Evolutionary conservation across 1,140 invertebrate species (phyloP).

Genomic region (Diorhabda sublineata): DNA sequence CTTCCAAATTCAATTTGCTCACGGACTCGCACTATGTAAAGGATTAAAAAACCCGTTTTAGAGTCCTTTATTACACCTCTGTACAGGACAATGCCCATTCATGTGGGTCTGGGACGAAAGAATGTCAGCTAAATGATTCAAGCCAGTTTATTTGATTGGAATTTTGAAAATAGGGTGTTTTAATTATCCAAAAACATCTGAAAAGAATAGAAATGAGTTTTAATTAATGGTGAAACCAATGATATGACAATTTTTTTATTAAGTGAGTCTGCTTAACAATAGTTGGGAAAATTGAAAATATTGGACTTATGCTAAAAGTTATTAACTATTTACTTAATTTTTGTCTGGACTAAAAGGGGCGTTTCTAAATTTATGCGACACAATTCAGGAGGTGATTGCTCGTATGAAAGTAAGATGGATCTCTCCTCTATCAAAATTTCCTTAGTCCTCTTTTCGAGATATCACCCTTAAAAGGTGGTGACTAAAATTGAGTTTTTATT

Average conservation of each 20-base stretch:
- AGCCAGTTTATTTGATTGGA: constrained; percentile 30
- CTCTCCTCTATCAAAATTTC: too few species aligned
- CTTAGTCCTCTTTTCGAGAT: too few species aligned
- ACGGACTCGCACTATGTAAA: constrained; percentile 34
- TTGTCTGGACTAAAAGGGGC: too few species aligned
- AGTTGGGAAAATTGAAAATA: too few species aligned
- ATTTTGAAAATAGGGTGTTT: constrained; percentile 7
- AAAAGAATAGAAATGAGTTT: neutral
- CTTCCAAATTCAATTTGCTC: constrained; percentile 41
- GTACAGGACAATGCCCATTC: constrained; percentile 31
- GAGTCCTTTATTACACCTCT: constrained; percentile 40
- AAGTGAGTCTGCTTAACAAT: too few species aligned
- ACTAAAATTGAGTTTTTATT: too few species aligned
- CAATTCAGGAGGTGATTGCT: too few species aligned
- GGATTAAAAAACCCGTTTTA: constrained; percentile 38
- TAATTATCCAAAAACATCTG: neutral
- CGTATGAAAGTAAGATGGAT: too few species aligned
- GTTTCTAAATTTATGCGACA: too few species aligned
- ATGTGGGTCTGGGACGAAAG: constrained; percentile 28
- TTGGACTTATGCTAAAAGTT: too few species aligned
- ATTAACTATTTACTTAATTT: too few species aligned
- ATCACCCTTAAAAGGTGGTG: too few species aligned
- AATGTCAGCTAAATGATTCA: constrained; percentile 31
- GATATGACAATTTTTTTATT: neutral
- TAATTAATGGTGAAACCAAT: neutral